Conservation (phyloP, 2,888 invertebrate species). For the Scrobipalpa atriplicella region DNA sequence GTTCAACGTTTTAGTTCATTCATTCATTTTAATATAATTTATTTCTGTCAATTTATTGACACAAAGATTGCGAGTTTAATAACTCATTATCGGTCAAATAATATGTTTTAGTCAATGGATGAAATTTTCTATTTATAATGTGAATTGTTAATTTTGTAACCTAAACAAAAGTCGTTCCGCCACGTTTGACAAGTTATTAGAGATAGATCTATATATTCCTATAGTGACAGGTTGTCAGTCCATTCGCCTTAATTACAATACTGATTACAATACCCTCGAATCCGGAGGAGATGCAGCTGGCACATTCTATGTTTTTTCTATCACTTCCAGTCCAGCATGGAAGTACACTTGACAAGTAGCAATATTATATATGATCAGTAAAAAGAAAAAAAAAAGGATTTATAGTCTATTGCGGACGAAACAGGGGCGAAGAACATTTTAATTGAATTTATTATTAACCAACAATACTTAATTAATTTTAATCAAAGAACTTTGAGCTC, state of each 20-base stretch:
- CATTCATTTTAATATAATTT: too few relatives aligned
- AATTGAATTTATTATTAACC: conserved; percentile 1
- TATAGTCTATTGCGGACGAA: not conserved
- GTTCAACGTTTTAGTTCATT: conserved; percentile 1
- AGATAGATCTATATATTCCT: too few relatives aligned
- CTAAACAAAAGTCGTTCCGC: too few relatives aligned
- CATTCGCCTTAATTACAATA: too few relatives aligned
- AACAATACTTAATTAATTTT: not conserved
- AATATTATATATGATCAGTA: not conserved
- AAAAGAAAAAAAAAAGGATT: not conserved
- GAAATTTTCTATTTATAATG: too few relatives aligned
- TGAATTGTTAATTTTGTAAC: too few relatives aligned
- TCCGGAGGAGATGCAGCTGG: too few relatives aligned
- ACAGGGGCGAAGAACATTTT: conserved; percentile 13
- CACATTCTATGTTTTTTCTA: too few relatives aligned
- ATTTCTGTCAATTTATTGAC: not conserved
- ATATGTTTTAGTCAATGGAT: too few relatives aligned
- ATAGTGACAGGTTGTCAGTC: too few relatives aligned
- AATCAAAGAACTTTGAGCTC: not conserved
- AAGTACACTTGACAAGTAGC: not conserved
- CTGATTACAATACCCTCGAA: too few relatives aligned
- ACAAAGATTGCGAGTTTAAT: not conserved
- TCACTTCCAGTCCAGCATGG: too few relatives aligned
- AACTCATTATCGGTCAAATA: not conserved
- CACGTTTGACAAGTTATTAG: not conserved